Percentiles rank a stretch among this genome's conserved stretches.
These are phyloP conservation scores for Cephus runcator DNA, from an alignment of 2,888 invertebrate genomes.

Conservation along the genomic window DNA sequence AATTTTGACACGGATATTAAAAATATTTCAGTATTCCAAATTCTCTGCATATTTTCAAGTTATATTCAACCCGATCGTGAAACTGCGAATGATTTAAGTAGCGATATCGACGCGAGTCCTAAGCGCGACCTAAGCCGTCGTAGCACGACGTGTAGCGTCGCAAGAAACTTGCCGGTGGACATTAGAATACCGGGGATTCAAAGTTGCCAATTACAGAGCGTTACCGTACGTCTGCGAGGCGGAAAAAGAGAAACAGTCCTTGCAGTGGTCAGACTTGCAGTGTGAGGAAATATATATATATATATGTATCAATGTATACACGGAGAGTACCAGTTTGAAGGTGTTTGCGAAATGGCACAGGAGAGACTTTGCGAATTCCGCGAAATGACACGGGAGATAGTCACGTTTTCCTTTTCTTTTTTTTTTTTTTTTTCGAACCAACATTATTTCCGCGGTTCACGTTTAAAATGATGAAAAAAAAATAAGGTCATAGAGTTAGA, in stretches of 20 bases:
- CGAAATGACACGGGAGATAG: background rate
- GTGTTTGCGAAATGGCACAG: background rate
- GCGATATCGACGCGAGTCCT: background rate
- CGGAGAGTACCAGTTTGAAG: background rate
- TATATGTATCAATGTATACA: background rate
- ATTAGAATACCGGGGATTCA: constrained; percentile 6
- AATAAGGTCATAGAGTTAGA: background rate
- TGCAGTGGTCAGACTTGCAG: background rate
- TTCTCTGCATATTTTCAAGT: background rate
- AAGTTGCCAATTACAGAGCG: constrained; percentile 4
- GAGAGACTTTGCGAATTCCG: background rate
- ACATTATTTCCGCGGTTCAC: background rate
- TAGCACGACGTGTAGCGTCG: background rate
- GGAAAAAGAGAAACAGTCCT: constrained; percentile 10
- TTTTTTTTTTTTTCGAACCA: background rate
- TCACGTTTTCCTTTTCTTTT: background rate
- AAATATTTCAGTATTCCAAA: background rate
- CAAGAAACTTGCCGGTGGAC: constrained; percentile 3
- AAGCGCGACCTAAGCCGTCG: background rate
- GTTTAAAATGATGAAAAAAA: background rate
- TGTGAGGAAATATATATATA: background rate
- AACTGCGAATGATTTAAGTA: background rate
- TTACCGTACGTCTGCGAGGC: background rate
- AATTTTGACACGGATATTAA: background rate
- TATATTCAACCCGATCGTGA: background rate